Evolutionary conservation across 2,113 vertebrate genomes (phyloP), one percentile per base, ranked within the genome.

Genomic region (Embiotoca jacksoni): DNA sequence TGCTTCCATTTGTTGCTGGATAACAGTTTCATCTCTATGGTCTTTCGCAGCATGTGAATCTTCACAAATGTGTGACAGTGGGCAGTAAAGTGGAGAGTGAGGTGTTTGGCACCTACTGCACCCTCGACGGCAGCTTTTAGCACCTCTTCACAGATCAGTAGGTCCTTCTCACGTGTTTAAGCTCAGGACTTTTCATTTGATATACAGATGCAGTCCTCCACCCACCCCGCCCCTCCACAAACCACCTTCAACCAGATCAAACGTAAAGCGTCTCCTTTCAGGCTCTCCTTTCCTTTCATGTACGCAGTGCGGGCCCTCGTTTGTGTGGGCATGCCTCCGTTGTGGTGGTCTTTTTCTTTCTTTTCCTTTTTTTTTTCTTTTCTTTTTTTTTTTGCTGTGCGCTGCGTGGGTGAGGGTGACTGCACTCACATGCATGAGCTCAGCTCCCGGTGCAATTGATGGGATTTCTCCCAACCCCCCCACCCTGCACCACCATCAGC

Each of bases 221-320:
- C 55, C 65, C 59, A 52, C n/a, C 72, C 72, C 39, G 10, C 55
- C 81, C 83, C 68, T 57, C 56, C 75, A 55, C 66, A 80, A 84
- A 78, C 81, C 73, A 3, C 81, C 81, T 75, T 78, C 55, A 77
- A 31, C 86, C 83, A 89, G 84, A 93, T 92, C 87, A 92, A 90
- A 92, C 68, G 35, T 46, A 71, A 64, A 75, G 77, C 59, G 7
- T 75, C 81, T 81, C 66, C 73, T 90, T 89, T 92, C 60, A 91
- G 85, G 81, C 87, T 82, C 66, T 68, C 60, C 58, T 80, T 81
- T 70, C 50, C 84, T 92, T 91, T 88, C 72, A 91, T 90, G 86
- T 82, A 30, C 2, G 35, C 56, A 58, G 36, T 44, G 78, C 59
- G 46, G 72, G 75, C 56, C 53, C 39, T 69, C 5, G 16, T 80